Percentiles rank a stretch among this genome's conserved stretches.
These are phyloP conservation scores for Ferrisia virgata DNA, from an alignment of 2,888 invertebrate species.

Conservation along the genomic window DNA sequence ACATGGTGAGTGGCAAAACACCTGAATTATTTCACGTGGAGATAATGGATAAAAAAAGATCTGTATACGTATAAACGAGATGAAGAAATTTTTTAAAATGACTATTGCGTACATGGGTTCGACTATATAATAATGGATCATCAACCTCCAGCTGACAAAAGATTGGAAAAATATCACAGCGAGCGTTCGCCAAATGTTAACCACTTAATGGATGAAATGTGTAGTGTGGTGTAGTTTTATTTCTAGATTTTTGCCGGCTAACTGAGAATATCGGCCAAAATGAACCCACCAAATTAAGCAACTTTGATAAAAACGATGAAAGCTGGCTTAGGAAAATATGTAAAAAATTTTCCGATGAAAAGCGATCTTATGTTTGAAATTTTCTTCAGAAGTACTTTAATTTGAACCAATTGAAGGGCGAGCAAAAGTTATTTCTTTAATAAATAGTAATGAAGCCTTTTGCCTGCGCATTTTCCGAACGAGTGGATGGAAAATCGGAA, in stretches of 20 bases:
- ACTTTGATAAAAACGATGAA: neutral
- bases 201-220: neutral
- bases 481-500: constrained; percentile 28
- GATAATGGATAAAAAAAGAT: too few relatives aligned
- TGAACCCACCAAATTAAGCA: neutral
- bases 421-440: constrained; percentile 28
- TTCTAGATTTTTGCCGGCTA: too few relatives aligned
- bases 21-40: too few relatives aligned
- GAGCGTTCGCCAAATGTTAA: neutral
- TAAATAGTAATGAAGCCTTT: constrained; percentile 29
- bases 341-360: neutral
- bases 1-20: too few relatives aligned
- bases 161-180: neutral
- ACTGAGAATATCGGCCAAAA: neutral
- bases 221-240: too few relatives aligned
- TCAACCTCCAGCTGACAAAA: constrained; percentile 3
- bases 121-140: neutral
- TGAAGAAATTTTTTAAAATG: neutral
- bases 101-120: neutral
- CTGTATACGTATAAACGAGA: neutral
- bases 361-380: constrained; percentile 1
- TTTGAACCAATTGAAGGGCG: constrained; percentile 19
- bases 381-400: neutral
- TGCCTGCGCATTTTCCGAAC: constrained; percentile 7
- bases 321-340: neutral